Conservation (phyloP, 2,113 vertebrate species). For the Lasiurus borealis region DNA sequence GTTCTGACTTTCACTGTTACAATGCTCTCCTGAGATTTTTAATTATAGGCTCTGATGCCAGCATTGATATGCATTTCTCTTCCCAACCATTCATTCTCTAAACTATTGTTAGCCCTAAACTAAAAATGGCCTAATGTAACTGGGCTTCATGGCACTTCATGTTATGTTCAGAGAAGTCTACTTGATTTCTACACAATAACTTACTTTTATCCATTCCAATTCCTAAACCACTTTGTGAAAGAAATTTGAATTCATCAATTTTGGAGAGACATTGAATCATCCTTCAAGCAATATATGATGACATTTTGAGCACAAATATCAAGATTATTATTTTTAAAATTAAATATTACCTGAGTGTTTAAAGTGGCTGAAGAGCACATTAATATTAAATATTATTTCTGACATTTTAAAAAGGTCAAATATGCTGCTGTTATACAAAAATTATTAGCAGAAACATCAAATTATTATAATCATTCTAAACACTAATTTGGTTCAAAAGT, state of each 20-base stretch:
- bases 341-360: slow-evolving; percentile 89
- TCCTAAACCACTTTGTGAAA: slow-evolving; percentile 71
- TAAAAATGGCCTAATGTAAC: slow-evolving; percentile 5
- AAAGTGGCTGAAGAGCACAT: slow-evolving; percentile 88
- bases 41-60: neutral
- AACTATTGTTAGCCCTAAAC: neutral
- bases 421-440: slow-evolving; percentile 83
- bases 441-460: slow-evolving; percentile 85
- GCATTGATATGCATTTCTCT: neutral
- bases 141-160: neutral
- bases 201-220: slow-evolving; percentile 72
- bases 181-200: slow-evolving; percentile 54
- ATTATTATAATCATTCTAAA: slow-evolving; percentile 86
- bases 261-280: slow-evolving; percentile 84
- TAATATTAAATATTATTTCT: slow-evolving; percentile 91
- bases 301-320: slow-evolving; percentile 91
- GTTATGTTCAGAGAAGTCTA: neutral
- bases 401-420: slow-evolving; percentile 91
- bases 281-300: slow-evolving; percentile 87
- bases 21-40: neutral
- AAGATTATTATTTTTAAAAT: slow-evolving; percentile 90
- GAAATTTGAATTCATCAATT: slow-evolving; percentile 80
- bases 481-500: slow-evolving; percentile 86
- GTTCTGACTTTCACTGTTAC: neutral
- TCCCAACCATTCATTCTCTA: neutral